A percentile compares a stretch with the other conserved stretches of the same genome.
These are phyloP conservation scores for Ameiurus melas DNA, from an alignment of 2,113 vertebrate genomes.

Conservation along the genomic window DNA sequence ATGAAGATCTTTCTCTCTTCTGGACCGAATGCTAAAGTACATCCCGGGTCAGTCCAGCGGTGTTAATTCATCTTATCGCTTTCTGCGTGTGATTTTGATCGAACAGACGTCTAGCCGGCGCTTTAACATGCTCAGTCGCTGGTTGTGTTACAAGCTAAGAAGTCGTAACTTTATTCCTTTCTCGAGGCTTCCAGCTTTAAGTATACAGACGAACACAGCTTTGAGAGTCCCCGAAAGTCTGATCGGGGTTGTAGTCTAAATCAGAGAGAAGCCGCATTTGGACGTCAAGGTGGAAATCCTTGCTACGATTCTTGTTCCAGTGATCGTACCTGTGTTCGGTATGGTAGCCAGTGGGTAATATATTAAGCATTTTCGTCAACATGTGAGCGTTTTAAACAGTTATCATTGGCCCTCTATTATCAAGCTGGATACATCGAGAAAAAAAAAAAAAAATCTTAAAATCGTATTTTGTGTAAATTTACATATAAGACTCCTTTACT, in stretches of 20 bases:
- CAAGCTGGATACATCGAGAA: not conserved
- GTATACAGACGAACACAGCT: not conserved
- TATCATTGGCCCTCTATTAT: not conserved
- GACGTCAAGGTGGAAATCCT: not conserved
- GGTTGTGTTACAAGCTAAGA: not conserved
- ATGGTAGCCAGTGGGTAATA: not conserved
- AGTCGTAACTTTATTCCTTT: not conserved
- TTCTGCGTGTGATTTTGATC: not conserved
- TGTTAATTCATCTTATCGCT: not conserved
- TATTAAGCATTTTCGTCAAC: not conserved
- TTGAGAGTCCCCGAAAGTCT: not conserved
- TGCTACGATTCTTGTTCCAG: not conserved
- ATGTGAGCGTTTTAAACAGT: not conserved
- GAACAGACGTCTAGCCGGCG: not conserved
- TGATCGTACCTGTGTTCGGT: not conserved
- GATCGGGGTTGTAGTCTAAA: not conserved
- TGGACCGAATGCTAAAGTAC: not conserved
- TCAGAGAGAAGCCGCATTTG: not conserved
- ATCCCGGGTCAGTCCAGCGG: slow-evolving; percentile 6
- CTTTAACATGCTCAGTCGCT: not conserved
- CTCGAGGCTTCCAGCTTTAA: not conserved
- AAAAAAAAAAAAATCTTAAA: not conserved
- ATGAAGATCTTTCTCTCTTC: slow-evolving; percentile 15
- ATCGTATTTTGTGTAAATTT: not conserved
- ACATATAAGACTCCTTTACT: not conserved